Base-by-base conservation (phyloP, 2,888 invertebrate species). In the Clusia tigrina region DNA sequence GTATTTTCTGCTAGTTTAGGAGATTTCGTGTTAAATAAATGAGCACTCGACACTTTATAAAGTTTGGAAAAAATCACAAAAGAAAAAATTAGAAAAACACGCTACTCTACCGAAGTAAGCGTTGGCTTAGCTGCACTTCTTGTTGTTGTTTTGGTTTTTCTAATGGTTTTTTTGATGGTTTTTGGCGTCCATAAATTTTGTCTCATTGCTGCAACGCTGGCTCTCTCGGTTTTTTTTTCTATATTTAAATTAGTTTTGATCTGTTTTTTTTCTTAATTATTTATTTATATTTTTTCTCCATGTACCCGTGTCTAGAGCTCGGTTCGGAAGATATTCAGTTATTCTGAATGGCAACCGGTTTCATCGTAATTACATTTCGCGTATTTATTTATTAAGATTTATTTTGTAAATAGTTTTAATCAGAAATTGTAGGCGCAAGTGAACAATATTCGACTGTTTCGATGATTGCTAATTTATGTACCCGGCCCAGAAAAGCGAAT, bases 111-210 rank as follows among this genome's bases (percentile, higher is more conserved):
- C n/a, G n/a, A n/a, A n/a, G n/a, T n/a, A n/a, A 46, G 2, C 46
- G 24, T 24, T 57, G 55, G 9, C n/a, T 24, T 37, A 32, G 55
- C 54, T 54, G 23, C 26, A 24, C 2, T 56, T 38, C 17, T 37
- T 56, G 37, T 56, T 22, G 32, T 38, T 22, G 32, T n/a, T 56
- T 12, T 25, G 22, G 12, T 25, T 54, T 24, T 15, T 22, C 6
- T 22, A 18, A 15, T 20, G 17, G 20, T 55, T 55, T 55, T 26
- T 15, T 53, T 12, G 15, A 51, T 22, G 51, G 20, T 23, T 17
- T 22, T 51, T 6, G 51, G 51, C 20, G 20, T 51, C 10, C 18
- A 51, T 12, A 10, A 48, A 17, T 48, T n/a, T 48, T 54, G 25
- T 54, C n/a, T 5, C 9, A 15, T 54, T 24, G 9, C 15, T 54